phyloP scores from a whole-genome alignment of 2,797 vertebrate genomes.

The Scarus forsteni region DNA sequence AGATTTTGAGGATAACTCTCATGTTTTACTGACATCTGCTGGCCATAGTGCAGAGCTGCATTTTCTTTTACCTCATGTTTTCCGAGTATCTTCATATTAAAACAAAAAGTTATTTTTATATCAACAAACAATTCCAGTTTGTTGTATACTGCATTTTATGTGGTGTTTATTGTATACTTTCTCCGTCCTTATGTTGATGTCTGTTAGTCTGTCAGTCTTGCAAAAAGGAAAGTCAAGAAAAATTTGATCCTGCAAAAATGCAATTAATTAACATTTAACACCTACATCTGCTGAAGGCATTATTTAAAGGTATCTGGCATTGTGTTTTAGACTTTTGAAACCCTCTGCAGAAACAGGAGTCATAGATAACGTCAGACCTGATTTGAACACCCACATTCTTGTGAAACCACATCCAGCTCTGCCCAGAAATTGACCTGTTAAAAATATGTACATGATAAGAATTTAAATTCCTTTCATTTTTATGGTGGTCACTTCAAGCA shows the following conservation, averaged over 20 bases:
- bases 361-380: slow-evolving; percentile 10
- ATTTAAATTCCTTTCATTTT: not conserved
- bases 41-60: slow-evolving; percentile 31
- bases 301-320: not conserved
- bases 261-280: not conserved
- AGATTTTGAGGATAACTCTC: not conserved
- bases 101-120: no score
- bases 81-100: not conserved
- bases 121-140: no score
- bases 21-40: slow-evolving; percentile 61
- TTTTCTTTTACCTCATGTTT: not conserved
- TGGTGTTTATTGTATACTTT: no score
- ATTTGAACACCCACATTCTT: not conserved
- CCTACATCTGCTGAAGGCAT: not conserved
- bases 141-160: no score
- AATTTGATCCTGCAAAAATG: not conserved
- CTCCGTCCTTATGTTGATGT: no score
- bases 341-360: slow-evolving; percentile 1
- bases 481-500: not conserved
- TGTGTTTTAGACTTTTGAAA: slow-evolving; percentile 1
- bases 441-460: slow-evolving; percentile 8
- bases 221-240: no score
- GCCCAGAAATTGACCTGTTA: slow-evolving; percentile 5
- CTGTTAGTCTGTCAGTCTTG: no score
- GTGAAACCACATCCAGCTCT: slow-evolving; percentile 11